Percentiles rank a stretch among this genome's conserved stretches.
phyloP scores from a whole-genome alignment of 2,888 invertebrate species.

The Brassicogethes aeneus region DNA sequence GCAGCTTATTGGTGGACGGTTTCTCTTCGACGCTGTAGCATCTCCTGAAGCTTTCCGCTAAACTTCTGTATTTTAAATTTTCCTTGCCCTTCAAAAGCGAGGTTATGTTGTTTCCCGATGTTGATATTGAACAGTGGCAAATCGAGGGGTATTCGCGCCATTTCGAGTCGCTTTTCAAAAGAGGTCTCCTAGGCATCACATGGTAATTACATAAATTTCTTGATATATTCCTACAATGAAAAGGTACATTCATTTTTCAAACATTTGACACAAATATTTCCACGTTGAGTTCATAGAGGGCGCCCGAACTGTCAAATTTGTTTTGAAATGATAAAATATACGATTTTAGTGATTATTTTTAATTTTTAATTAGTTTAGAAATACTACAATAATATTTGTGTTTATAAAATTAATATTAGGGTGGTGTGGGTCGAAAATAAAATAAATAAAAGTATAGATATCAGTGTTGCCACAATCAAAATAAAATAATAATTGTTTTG shows the following conservation, averaged over 20 bases:
- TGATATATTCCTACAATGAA: constrained; percentile 16
- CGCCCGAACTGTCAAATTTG: no score
- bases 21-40: constrained; percentile 8
- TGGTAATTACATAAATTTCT: constrained; percentile 21
- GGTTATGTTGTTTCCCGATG: background rate
- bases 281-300: no score
- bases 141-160: background rate
- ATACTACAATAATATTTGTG: no score
- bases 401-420: no score
- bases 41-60: background rate
- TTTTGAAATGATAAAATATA: no score
- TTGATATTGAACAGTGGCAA: background rate
- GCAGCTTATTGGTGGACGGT: constrained; percentile 39
- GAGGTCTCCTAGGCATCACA: background rate
- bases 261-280: background rate
- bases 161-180: background rate
- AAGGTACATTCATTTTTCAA: constrained; percentile 23
- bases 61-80: background rate
- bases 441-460: no score
- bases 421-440: no score
- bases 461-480: no score
- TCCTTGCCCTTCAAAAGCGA: background rate
- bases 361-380: no score
- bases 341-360: no score
- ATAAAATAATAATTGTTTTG: no score